Base-by-base conservation (phyloP, 2,113 vertebrate genomes). In the Athene noctua region DNA sequence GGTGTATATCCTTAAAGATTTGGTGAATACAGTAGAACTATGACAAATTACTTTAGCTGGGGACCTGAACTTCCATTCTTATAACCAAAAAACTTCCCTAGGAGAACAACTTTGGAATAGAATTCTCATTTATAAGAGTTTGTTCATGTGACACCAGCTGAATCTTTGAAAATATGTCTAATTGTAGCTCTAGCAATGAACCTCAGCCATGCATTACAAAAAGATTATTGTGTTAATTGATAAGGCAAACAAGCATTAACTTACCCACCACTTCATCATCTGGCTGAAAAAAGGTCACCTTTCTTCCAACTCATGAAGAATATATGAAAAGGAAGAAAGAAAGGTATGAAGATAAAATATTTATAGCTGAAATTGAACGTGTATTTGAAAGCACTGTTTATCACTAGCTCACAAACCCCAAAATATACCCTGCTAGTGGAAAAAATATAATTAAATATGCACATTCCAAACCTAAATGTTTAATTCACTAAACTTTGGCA, bases 251-350 rank as follows among this genome's bases (percentile, higher is more conserved):
- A 55, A 59, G 62, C 13, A 40, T 30, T 59, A 77, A 97, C 99
- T 98, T 98, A 99, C 99, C 99, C 15, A 99, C 99, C 74, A 99
- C 99, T 96, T 99, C 99, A 95, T 99, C 99, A 54, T 99, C 98
- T 6, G 98, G 98, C 91, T 99, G 98, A 97, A 99, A 99, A 96
- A 99, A 99, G 17, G 98, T 98, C 13, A 99, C 99, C 36, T 99
- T 99, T 70, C 97, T 97, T 77, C 99, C 99, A 97, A 99, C 99
- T 99, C 90, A 58, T 2, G 14, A 18, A 68, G 59, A 81, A 78
- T 29, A 65, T 15, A 73, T 10, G 52, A 49, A 91, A 72, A 73
- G 32, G 19, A 85, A 40, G 59, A 70, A 92, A 84, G 32, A 78
- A 78, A 89, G 15, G n/a, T 55, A 88, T 70, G 38, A 92, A 80